Conservation (phyloP, 2,888 invertebrate species). For the Protodeltote pygarga region DNA sequence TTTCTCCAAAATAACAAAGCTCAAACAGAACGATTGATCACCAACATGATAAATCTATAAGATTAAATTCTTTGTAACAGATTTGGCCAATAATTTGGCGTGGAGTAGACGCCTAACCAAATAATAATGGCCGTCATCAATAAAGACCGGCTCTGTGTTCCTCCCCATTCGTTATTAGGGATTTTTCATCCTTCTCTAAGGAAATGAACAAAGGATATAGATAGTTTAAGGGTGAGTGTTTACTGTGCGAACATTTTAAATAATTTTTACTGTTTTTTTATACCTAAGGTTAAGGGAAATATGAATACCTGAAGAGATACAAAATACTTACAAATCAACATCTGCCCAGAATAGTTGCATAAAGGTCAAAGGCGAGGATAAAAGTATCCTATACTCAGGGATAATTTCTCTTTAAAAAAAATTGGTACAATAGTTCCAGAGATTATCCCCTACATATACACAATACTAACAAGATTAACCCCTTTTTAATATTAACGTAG, state of each 20-base stretch:
- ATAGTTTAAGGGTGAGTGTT: constrained; percentile 38
- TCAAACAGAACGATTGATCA: constrained; percentile 9
- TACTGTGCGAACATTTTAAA: constrained; percentile 9
- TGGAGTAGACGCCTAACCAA: constrained; percentile 56
- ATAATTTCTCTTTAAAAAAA: too few relatives aligned
- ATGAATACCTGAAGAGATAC: too few relatives aligned
- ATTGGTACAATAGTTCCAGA: too few relatives aligned
- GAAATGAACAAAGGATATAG: constrained; percentile 53
- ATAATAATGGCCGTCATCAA: constrained; percentile 65
- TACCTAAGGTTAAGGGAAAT: too few relatives aligned
- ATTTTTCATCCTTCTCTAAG: constrained; percentile 56
- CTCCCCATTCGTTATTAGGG: constrained; percentile 60
- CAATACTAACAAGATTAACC: too few relatives aligned
- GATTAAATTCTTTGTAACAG: constrained; percentile 55
- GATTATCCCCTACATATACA: too few relatives aligned
- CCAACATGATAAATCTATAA: constrained; percentile 33
- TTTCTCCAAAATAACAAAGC: background rate
- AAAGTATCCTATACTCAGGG: too few relatives aligned
- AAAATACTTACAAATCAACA: too few relatives aligned
- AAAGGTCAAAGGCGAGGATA: too few relatives aligned
- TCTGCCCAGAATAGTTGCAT: too few relatives aligned
- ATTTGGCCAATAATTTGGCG: constrained; percentile 53
- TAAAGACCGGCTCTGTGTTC: constrained; percentile 43
- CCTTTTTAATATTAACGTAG: too few relatives aligned
- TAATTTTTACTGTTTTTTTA: background rate